Evolutionary conservation across 2,888 invertebrate genomes (phyloP), one percentile per base, ranked within the genome.

Genomic region (Drosophila longiperda): DNA sequence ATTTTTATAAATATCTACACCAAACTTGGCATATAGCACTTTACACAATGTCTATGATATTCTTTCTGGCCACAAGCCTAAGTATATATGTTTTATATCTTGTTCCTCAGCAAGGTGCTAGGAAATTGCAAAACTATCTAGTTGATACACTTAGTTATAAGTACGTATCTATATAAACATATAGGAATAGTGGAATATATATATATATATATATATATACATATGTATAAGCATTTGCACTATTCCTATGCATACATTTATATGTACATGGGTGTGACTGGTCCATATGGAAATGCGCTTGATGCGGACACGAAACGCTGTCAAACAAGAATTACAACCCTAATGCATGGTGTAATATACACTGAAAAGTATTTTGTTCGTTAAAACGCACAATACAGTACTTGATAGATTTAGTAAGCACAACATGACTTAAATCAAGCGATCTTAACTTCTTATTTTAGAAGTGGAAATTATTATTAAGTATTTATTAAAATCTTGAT

Each of bases 1-100:
- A 73, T 74, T 75, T 63, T 53, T 60, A 73, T 40, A 73, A 69
- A 65, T 78, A 78, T 78, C 54, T 53, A 50, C 61, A 64, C 34
- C 78, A 57, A 76, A 73, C 64, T 73, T 72, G 59, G 45, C 52
- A 49, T 38, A 62, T 23, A 40, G 23, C 33, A 58, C 45, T 62
- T 61, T 36, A 45, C 52, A 66, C 63, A 63, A 54, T 36, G 52
- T 64, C 34, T 52, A 53, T 66, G 42, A 50, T 34, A 33, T 50
- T 40, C 33, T 53, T 54, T n/a, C 45, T 23, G 7, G 45, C 45
- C 45, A 45, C 45, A 23, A 45, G 23, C 15, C 45, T 8, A 7
- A 45, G 8, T 45, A 45, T 23, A 15, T 15, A 45, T 45, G 23
- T 45, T 45, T 23, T 23, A 23, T 15, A 23, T 15, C 15, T 45